Evolutionary conservation across 1,140 invertebrate species (phyloP).

Genomic region (Himalopsyche phryganea): DNA sequence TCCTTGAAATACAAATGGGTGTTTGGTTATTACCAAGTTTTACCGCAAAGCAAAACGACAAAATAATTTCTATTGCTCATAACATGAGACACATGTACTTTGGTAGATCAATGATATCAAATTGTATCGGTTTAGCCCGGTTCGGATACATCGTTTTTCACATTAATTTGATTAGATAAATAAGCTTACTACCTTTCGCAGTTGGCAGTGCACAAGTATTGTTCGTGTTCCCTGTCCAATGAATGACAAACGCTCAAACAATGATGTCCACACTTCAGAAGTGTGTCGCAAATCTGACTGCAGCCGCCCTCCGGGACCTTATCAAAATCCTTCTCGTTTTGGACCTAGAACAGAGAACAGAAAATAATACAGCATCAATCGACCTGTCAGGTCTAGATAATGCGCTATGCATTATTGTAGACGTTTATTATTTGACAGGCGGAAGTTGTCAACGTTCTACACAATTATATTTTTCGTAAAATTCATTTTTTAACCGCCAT

Average conservation of each 20-base stretch:
- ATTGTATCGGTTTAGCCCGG: too few relatives aligned
- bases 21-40: too few relatives aligned
- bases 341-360: constrained; percentile 32
- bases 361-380: background rate
- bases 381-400: background rate
- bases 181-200: constrained; percentile 39
- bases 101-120: too few relatives aligned
- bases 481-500: too few relatives aligned
- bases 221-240: constrained; percentile 47
- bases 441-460: too few relatives aligned
- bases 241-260: constrained; percentile 56
- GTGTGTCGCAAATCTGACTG: constrained; percentile 40
- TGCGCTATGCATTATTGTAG: background rate
- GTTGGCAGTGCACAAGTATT: constrained; percentile 42
- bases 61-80: too few relatives aligned
- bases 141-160: too few relatives aligned
- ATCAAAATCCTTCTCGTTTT: constrained; percentile 42
- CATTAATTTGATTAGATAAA: too few relatives aligned
- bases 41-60: too few relatives aligned
- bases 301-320: constrained; percentile 53
- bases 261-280: constrained; percentile 51
- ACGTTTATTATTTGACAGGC: background rate
- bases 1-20: too few relatives aligned
- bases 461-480: too few relatives aligned
- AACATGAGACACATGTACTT: too few relatives aligned